Base-by-base conservation (phyloP, 2,888 invertebrate species). In the Andrena chrysosceles region DNA sequence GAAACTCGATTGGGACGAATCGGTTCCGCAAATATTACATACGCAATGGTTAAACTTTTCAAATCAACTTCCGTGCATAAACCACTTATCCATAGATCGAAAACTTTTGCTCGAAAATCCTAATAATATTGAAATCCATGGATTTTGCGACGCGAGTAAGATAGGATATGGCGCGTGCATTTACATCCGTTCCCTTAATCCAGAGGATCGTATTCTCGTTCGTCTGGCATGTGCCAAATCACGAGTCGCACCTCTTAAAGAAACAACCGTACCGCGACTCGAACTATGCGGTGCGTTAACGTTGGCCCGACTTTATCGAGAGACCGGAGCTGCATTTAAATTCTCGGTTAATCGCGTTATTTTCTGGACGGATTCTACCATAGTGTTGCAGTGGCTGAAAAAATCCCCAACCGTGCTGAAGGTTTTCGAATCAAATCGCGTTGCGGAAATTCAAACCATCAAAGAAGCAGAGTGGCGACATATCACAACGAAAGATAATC, bases 101-200 rank as follows among this genome's bases (percentile, higher is more conserved):
- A 86, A 52, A 33, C n/a, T 0, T 20, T 86, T 0, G 72, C 77
- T 70, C 85, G 84, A 13, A 59, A 67, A n/a, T 49, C 80, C 2
- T 84, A 78, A 71, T 49, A 56, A 29, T 2, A 42, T 63, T 1
- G 35, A 74, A 16, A 1, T 79, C 5, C 78, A 79, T 49, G 78
- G 78, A 1, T 79, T 79, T 6, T 64, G 64, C 5, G 79, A 79
- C 33, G 59, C 79, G 0, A 79, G 79, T 29, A 49, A 56, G 16
- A 26, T 2, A 6, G 72, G 35, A 0, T 77, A 72, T 20, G 77
- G 77, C 4, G 66, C 71, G 0, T 72, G 72, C 6, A 1, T 77
- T 2, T 72, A 62, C 23, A 16, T 60, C 0, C 29, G 72, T 0
- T 8, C 72, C 1, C 23, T 49, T 0, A 35, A 77, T 4, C 6